These are phyloP conservation scores for Pyrrhura leucotis DNA, from an alignment of 2,797 vertebrate genomes.

Conservation along the genomic window DNA sequence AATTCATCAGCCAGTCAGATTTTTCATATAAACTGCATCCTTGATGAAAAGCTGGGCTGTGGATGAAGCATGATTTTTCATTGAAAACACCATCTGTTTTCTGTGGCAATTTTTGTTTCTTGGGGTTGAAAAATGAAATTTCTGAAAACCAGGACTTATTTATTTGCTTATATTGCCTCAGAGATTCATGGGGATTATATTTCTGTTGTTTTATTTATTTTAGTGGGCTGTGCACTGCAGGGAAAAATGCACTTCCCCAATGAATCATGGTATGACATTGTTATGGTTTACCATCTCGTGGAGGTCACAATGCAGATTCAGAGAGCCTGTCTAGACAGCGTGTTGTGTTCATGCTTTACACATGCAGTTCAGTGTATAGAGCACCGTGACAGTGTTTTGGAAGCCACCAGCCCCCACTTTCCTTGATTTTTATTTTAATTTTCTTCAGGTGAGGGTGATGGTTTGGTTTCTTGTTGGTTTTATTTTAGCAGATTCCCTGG, in stretches of 20 bases:
- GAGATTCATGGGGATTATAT: neutral
- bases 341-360: neutral
- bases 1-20: neutral
- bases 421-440: neutral
- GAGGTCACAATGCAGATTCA: neutral
- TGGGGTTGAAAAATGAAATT: slow-evolving; percentile 12
- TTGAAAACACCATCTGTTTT: neutral
- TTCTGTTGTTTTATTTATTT: slow-evolving; percentile 24
- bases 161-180: neutral
- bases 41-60: neutral
- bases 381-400: neutral
- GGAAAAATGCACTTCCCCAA: neutral
- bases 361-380: fast-evolving
- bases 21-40: neutral
- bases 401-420: neutral
- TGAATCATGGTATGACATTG: neutral
- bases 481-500: neutral
- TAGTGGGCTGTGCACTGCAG: neutral
- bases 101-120: neutral
- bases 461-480: neutral
- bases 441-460: neutral
- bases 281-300: neutral
- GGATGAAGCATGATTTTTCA: neutral
- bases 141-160: neutral
- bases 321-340: neutral